These are phyloP conservation scores for Drosophila ercepeae DNA, from an alignment of 1,140 invertebrate species.

Conservation along the genomic window DNA sequence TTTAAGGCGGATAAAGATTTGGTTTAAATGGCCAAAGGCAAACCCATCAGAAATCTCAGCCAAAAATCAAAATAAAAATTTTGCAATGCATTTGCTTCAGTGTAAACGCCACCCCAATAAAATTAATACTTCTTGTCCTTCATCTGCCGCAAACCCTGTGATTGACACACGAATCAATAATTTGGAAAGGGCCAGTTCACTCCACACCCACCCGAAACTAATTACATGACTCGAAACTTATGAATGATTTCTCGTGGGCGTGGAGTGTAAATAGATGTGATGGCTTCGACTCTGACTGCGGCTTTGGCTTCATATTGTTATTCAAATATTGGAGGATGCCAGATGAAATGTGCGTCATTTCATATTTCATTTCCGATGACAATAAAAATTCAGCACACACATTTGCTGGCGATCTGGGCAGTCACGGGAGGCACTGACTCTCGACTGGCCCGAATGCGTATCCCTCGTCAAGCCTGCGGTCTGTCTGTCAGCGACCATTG, in stretches of 20 bases:
- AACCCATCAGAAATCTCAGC: background rate
- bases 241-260: slow-evolving; percentile 30
- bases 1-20: slow-evolving; percentile 22
- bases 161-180: slow-evolving; percentile 63
- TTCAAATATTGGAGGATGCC: slow-evolving; percentile 45
- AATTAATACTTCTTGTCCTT: slow-evolving; percentile 2
- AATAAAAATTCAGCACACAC: slow-evolving; percentile 54
- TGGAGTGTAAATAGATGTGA: slow-evolving; percentile 1
- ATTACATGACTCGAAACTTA: slow-evolving; percentile 57
- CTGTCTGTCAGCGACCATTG: slow-evolving; percentile 62
- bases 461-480: slow-evolving; percentile 66
- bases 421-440: background rate
- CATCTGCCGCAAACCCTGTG: slow-evolving; percentile 25
- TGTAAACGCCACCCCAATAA: background rate
- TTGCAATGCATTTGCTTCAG: background rate
- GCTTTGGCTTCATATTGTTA: slow-evolving; percentile 40
- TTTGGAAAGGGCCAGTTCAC: slow-evolving; percentile 34
- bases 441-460: slow-evolving; percentile 16
- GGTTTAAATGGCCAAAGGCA: slow-evolving; percentile 17
- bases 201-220: slow-evolving; percentile 47
- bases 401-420: slow-evolving; percentile 8
- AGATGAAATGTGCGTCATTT: slow-evolving; percentile 43
- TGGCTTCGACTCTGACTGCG: too few relatives aligned
- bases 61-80: background rate
- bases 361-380: slow-evolving; percentile 44